phyloP scores from a whole-genome alignment of 2,888 invertebrate species.

The Andrena flavipes region DNA sequence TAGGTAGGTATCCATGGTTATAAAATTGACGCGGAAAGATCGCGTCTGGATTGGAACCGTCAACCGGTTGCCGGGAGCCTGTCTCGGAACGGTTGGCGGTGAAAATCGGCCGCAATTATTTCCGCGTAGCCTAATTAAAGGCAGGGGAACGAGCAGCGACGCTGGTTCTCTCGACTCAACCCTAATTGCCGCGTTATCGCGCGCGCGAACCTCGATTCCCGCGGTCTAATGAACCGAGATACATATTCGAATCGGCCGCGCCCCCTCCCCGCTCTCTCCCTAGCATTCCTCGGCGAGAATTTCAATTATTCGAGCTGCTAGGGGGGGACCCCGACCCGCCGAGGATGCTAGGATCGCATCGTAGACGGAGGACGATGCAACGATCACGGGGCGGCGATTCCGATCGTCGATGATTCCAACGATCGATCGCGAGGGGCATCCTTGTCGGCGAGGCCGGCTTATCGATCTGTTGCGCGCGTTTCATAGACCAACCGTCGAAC shows the following conservation, averaged over 20 bases:
- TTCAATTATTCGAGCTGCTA: constrained; percentile 30
- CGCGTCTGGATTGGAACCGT: neutral
- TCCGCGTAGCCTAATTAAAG: constrained; percentile 36
- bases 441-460: too few species aligned
- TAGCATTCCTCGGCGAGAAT: constrained; percentile 19
- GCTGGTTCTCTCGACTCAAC: constrained; percentile 19
- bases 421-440: too few species aligned
- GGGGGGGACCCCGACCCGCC: neutral
- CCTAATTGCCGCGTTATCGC: constrained; percentile 41
- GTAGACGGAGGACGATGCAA: too few species aligned
- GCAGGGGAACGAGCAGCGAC: constrained; percentile 14
- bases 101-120: constrained; percentile 25
- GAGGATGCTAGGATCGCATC: neutral
- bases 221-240: constrained; percentile 59
- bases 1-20: neutral
- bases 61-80: neutral
- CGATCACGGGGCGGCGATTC: too few species aligned
- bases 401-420: neutral
- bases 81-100: neutral
- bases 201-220: constrained; percentile 39
- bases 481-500: too few species aligned
- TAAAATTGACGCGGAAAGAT: neutral
- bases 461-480: too few species aligned
- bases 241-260: constrained; percentile 35
- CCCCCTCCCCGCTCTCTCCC: constrained; percentile 1